Evolutionary conservation across 2,888 invertebrate genomes (phyloP).

Genomic region (Meganola albula): DNA sequence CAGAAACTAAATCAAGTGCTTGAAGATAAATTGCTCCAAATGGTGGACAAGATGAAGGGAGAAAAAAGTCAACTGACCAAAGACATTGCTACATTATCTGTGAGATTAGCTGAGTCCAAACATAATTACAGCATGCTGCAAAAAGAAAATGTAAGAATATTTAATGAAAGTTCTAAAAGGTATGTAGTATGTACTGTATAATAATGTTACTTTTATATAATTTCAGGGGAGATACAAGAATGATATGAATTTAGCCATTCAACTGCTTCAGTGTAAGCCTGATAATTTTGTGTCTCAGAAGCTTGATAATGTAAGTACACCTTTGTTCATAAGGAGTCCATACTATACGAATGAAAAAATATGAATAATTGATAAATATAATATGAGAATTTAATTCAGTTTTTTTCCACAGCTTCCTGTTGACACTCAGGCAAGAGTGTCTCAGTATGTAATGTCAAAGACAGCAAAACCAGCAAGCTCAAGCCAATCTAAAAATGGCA

Average conservation of each 20-base stretch:
- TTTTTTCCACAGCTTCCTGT: slow-evolving; percentile 84
- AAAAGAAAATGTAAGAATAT: slow-evolving; percentile 90
- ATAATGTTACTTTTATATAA: slow-evolving; percentile 7
- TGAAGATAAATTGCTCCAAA: slow-evolving; percentile 94
- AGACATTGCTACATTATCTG: slow-evolving; percentile 90
- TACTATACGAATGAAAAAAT: no score
- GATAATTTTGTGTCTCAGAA: slow-evolving; percentile 95
- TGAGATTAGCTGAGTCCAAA: slow-evolving; percentile 90
- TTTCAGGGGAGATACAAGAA: slow-evolving; percentile 94
- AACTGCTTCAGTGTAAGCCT: slow-evolving; percentile 95
- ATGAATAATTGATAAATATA: no score
- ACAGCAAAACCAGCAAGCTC: slow-evolving; percentile 63
- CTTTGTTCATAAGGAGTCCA: no score
- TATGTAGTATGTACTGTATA: no score
- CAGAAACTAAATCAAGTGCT: slow-evolving; percentile 96
- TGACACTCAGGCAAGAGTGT: slow-evolving; percentile 94
- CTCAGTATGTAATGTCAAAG: slow-evolving; percentile 84
- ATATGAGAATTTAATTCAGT: no score
- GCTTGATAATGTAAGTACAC: slow-evolving; percentile 89
- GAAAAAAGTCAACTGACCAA: slow-evolving; percentile 92
- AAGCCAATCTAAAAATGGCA: slow-evolving; percentile 54
- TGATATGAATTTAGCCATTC: slow-evolving; percentile 95
- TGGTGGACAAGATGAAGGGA: slow-evolving; percentile 94
- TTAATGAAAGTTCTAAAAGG: no score
- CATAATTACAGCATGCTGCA: slow-evolving; percentile 89